Percentiles rank a stretch among this genome's conserved stretches.
Conservation (phyloP, 2,888 invertebrate species). For the Eucera pruinosa region DNA sequence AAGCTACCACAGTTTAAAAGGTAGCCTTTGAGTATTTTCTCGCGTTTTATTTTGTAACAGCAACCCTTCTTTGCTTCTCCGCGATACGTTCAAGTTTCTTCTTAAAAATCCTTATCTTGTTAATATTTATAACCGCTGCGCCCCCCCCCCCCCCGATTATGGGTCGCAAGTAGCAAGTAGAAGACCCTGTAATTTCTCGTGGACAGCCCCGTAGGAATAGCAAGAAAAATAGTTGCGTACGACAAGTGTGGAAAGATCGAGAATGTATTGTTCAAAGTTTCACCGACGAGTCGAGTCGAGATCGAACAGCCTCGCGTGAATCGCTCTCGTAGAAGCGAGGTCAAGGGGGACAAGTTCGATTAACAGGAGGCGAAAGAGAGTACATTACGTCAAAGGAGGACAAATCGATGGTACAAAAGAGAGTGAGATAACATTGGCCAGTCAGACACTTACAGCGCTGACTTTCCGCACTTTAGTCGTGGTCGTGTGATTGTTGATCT, state of each 20-base stretch:
- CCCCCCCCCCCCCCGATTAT: too few relatives aligned
- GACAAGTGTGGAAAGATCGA: not conserved
- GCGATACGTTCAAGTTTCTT: too few relatives aligned
- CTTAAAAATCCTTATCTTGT: too few relatives aligned
- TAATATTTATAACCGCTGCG: too few relatives aligned
- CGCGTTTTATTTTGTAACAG: too few relatives aligned
- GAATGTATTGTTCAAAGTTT: conserved; percentile 8
- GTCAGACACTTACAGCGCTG: conserved; percentile 90
- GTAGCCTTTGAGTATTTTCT: too few relatives aligned
- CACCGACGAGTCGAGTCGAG: conserved; percentile 69
- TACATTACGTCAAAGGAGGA: conserved; percentile 56
- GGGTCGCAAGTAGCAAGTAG: too few relatives aligned
- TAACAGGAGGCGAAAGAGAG: conserved; percentile 42
- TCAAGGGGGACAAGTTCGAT: conserved; percentile 43
- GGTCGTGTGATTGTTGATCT: conserved; percentile 83
- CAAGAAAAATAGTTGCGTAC: not conserved
- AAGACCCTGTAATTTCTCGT: not conserved
- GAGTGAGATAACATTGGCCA: conserved; percentile 7
- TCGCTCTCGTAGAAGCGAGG: conserved; percentile 70
- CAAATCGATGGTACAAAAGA: conserved; percentile 44
- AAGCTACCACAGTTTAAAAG: too few relatives aligned
- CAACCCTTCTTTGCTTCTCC: too few relatives aligned
- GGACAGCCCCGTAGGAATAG: conserved; percentile 8
- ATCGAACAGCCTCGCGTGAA: conserved; percentile 63
- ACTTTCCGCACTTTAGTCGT: conserved; percentile 93